Conservation (phyloP, 1,140 invertebrate genomes). For the Tenebrio molitor region DNA sequence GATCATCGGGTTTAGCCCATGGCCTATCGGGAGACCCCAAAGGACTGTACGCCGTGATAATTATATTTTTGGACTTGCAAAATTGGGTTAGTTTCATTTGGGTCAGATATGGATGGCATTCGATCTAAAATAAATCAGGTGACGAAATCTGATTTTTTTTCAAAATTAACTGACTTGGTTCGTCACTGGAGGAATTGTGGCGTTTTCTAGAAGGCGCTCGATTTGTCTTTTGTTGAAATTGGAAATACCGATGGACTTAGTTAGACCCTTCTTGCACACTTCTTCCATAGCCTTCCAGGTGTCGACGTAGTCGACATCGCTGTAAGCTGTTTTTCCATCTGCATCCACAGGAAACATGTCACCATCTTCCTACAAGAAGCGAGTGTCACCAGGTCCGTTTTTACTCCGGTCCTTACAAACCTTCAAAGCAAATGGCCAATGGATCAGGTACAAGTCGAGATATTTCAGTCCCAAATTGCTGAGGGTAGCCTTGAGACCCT, state of each 20-base stretch:
- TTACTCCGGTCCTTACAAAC: conserved; percentile 22
- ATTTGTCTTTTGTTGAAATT: conserved; percentile 93
- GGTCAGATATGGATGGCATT: conserved; percentile 79
- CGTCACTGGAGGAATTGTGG: conserved; percentile 79
- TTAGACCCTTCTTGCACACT: conserved; percentile 78
- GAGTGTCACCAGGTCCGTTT: neutral
- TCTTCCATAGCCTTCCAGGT: conserved; percentile 93
- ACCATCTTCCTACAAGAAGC: conserved; percentile 68
- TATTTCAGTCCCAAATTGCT: conserved; percentile 78
- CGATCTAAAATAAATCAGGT: too few relatives aligned
- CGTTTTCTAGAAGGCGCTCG: conserved; percentile 75
- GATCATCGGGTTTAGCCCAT: conserved; percentile 76
- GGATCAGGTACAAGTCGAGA: conserved; percentile 84
- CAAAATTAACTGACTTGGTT: too few relatives aligned
- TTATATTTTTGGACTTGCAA: conserved; percentile 72
- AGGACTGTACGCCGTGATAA: conserved; percentile 74
- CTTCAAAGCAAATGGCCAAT: conserved; percentile 79
- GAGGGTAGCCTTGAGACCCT: conserved; percentile 74
- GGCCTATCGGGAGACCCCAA: conserved; percentile 76
- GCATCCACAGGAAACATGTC: conserved; percentile 75
- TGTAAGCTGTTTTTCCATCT: conserved; percentile 69
- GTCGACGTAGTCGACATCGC: too few relatives aligned
- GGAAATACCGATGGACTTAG: conserved; percentile 87
- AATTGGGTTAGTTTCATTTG: conserved; percentile 75
- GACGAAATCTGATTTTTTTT: too few relatives aligned